Evolutionary conservation across 2,797 vertebrate species (phyloP).

Genomic region (Myiothlypis chrysogaster): DNA sequence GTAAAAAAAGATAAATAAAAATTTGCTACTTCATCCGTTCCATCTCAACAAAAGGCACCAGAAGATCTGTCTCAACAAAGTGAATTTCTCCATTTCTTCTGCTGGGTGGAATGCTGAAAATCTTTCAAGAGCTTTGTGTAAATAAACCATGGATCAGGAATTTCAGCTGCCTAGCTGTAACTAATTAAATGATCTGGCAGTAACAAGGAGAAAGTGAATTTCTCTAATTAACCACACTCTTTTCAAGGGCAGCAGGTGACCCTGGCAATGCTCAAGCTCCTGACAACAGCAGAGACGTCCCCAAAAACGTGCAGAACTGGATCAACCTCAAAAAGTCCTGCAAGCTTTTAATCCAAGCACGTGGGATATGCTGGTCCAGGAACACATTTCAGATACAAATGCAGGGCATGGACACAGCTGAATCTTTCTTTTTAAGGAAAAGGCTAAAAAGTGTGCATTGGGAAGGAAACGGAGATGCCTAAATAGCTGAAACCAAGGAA

Average conservation of each 20-base stretch:
- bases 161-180: not conserved
- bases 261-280: not conserved
- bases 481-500: not conserved
- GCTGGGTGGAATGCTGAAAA: not conserved
- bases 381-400: accelerated
- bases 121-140: not conserved
- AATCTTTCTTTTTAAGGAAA: not conserved
- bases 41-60: not conserved
- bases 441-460: not conserved
- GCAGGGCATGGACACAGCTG: not conserved
- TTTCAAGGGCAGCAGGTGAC: not conserved
- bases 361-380: not conserved
- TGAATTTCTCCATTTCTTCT: not conserved
- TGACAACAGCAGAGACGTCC: not conserved
- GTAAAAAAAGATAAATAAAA: not conserved
- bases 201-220: not conserved
- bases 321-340: not conserved
- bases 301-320: accelerated
- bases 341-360: not conserved
- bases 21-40: not conserved
- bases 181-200: not conserved
- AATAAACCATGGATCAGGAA: not conserved
- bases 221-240: not conserved
- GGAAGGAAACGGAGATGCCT: not conserved
- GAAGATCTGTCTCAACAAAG: not conserved